A percentile compares a stretch with the other conserved stretches of the same genome.
Conservation (phyloP, 2,888 invertebrate genomes). For the Pristionchus exspectatus region DNA sequence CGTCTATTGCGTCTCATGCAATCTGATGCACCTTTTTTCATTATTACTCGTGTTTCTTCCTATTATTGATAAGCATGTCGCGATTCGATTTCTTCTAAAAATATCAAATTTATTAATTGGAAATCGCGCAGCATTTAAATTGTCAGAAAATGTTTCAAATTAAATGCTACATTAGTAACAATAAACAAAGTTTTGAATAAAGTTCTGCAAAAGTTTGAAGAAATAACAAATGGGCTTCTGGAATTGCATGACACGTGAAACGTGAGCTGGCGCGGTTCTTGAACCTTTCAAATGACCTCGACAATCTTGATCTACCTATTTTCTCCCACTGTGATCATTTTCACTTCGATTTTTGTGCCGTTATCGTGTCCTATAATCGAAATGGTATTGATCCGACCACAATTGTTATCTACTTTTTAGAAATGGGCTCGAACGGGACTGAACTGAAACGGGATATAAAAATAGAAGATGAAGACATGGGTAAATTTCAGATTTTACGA, state of each 20-base stretch:
- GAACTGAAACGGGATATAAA: conserved; percentile 23
- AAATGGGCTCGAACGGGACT: conserved; percentile 34
- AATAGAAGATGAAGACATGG: conserved; percentile 34
- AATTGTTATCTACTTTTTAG: neutral
- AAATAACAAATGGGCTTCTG: neutral
- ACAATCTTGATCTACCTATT: conserved; percentile 46
- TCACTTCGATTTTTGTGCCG: neutral
- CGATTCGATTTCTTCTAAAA: neutral
- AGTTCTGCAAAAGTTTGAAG: neutral
- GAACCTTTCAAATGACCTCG: conserved; percentile 25
- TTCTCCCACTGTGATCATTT: neutral
- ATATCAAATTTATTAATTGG: no score
- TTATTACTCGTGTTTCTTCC: conserved; percentile 23
- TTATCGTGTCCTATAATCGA: neutral
- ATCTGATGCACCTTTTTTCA: neutral
- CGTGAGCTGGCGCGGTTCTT: neutral
- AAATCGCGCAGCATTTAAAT: no score
- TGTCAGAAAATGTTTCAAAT: no score
- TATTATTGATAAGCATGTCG: neutral
- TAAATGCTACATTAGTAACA: no score
- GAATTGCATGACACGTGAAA: neutral
- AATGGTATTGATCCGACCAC: neutral
- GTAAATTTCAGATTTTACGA: neutral
- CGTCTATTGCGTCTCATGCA: conserved; percentile 17
- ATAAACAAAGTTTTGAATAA: neutral